Evolutionary conservation across 2,888 invertebrate species (phyloP), one percentile per base, ranked within the genome.

Genomic region (Sarcophaga rosellei): DNA sequence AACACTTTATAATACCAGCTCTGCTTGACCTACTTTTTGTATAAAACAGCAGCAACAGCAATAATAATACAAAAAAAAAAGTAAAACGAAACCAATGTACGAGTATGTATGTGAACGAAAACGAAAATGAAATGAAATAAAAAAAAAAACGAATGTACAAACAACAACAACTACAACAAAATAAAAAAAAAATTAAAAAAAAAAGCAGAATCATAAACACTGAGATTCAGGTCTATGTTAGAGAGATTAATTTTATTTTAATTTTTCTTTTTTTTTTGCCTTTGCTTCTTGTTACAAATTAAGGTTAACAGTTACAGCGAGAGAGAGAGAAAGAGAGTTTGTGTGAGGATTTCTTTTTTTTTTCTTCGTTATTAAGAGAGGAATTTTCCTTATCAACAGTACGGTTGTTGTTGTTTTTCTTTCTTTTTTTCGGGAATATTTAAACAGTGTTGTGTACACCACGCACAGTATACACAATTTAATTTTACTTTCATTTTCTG

Each of bases 171-270:
- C 10, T 35, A 35, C 35, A 63, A 78, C 74, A 89, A 88, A 10
- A 35, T 8, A 35, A 35, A 35, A 6, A 35, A 35, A 25, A n/a
- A n/a, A n/a, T n/a, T 25, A 25, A 4, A 25, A 25, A 25, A 35
- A 35, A 45, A 17, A 65, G n/a, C 66, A 57, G n/a, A 68, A 8
- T 17, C 62, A 21, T 59, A 80, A 89, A 89, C 95, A 95, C 17
- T 53, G 53, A 53, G 96, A 97, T 97, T 96, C 96, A 97, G 97
- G 97, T 97, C 97, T 97, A 97, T 97, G 97, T 97, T 96, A 96
- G 95, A 93, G 91, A 91, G 91, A 92, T 92, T 92, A 91, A 91
- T 90, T 91, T 91, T 90, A 90, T 90, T 92, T 91, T 91, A 88
- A 89, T 65, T 69, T 53, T 74, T 20, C 21, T 70, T 69, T 10